Evolutionary conservation across 2,113 vertebrate species (phyloP).

Genomic region (Corvus cornix): DNA sequence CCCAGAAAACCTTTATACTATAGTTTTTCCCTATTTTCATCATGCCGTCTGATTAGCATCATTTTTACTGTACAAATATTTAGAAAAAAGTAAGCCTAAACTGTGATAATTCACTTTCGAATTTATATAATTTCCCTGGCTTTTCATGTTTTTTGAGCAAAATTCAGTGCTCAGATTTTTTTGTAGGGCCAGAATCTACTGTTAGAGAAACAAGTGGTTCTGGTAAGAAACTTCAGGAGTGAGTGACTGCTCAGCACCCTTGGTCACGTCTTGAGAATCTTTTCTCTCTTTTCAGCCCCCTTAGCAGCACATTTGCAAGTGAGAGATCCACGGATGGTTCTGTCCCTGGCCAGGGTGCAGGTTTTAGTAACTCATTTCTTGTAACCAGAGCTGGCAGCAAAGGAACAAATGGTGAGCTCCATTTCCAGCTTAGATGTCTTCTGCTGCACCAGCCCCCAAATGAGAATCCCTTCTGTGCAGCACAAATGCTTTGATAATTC

Average conservation of each 20-base stretch:
- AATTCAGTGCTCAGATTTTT: neutral
- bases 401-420: neutral
- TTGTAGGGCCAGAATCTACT: neutral
- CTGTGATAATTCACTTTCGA: fast-evolving
- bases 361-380: neutral
- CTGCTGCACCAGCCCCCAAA: neutral
- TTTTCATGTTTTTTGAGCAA: neutral
- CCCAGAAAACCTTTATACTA: neutral
- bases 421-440: neutral
- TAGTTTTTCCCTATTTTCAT: neutral
- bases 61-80: neutral
- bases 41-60: neutral
- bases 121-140: fast-evolving
- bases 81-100: neutral
- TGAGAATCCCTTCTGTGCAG: neutral
- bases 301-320: neutral
- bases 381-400: neutral
- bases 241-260: neutral
- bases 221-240: neutral
- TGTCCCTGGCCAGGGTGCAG: neutral
- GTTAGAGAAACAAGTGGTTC: neutral
- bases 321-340: neutral
- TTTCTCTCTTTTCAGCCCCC: neutral
- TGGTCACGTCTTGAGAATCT: fast-evolving
- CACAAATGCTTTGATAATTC: constrained; percentile 8